Conservation (phyloP, 2,888 invertebrate genomes). For the Mimas tiliae region DNA sequence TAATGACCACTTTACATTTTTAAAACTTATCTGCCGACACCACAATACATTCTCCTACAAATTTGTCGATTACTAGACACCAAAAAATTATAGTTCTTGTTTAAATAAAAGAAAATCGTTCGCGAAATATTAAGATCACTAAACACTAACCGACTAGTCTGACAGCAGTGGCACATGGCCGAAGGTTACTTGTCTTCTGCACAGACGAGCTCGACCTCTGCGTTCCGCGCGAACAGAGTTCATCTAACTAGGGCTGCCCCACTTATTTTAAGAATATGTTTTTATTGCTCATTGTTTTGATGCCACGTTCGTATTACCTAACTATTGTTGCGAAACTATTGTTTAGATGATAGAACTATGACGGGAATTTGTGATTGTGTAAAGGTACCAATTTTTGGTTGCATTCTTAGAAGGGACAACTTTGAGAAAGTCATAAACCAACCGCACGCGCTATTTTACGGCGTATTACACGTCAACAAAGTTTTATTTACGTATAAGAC, state of each 20-base stretch:
- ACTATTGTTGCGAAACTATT: constrained; percentile 60
- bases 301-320: constrained; percentile 58
- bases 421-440: background rate
- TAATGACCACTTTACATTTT: no score
- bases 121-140: background rate
- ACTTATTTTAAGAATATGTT: constrained; percentile 58
- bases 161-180: constrained; percentile 31
- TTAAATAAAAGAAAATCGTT: no score
- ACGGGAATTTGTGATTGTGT: constrained; percentile 40
- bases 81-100: no score
- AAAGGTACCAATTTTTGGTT: background rate
- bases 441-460: no score
- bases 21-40: no score
- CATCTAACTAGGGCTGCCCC: constrained; percentile 75
- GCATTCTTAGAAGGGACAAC: background rate
- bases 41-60: no score
- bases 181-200: constrained; percentile 59
- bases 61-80: no score
- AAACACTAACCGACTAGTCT: background rate
- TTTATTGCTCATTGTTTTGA: constrained; percentile 76
- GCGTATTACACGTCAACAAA: no score
- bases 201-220: constrained; percentile 50
- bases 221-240: constrained; percentile 71
- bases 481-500: no score
- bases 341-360: constrained; percentile 37